A percentile compares a stretch with the other conserved stretches of the same genome.
phyloP scores from a whole-genome alignment of 2,888 invertebrate species.

The Ophion costatus region DNA sequence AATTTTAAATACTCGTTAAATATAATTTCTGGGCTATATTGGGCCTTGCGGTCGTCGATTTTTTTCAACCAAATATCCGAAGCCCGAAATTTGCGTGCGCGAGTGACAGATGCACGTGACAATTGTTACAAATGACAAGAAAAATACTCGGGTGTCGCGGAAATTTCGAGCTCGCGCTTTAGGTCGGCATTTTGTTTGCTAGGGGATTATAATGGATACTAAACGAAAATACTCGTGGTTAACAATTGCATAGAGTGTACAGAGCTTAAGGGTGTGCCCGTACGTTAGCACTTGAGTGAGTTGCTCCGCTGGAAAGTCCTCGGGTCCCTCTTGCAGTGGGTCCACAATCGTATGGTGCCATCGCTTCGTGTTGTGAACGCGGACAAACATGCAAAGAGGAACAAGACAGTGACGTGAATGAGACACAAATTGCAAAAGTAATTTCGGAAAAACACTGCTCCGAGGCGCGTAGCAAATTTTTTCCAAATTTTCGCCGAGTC shows the following conservation, averaged over 20 bases:
- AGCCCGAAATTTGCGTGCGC: constrained; percentile 23
- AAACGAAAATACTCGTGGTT: background rate
- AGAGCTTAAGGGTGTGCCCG: constrained; percentile 24
- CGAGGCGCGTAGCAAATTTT: background rate
- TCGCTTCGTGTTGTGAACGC: constrained; percentile 78
- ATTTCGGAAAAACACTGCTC: background rate
- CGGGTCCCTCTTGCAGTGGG: constrained; percentile 79
- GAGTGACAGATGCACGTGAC: background rate
- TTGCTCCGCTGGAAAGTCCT: constrained; percentile 82
- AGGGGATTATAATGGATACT: background rate
- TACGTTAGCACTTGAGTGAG: constrained; percentile 81
- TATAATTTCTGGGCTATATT: constrained; percentile 1
- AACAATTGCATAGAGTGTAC: background rate
- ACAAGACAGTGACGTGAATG: constrained; percentile 72
- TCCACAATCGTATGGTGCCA: constrained; percentile 82
- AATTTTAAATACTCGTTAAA: constrained; percentile 26
- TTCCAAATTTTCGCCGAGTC: background rate
- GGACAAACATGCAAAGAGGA: constrained; percentile 82
- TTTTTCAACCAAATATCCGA: constrained; percentile 59
- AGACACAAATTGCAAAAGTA: constrained; percentile 8
- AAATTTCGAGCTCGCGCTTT: background rate
- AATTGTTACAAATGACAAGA: background rate
- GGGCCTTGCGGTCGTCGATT: background rate
- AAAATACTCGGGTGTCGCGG: background rate
- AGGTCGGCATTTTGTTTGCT: background rate